Evolutionary conservation across 2,113 vertebrate species (phyloP).

Genomic region (Anhinga anhinga): DNA sequence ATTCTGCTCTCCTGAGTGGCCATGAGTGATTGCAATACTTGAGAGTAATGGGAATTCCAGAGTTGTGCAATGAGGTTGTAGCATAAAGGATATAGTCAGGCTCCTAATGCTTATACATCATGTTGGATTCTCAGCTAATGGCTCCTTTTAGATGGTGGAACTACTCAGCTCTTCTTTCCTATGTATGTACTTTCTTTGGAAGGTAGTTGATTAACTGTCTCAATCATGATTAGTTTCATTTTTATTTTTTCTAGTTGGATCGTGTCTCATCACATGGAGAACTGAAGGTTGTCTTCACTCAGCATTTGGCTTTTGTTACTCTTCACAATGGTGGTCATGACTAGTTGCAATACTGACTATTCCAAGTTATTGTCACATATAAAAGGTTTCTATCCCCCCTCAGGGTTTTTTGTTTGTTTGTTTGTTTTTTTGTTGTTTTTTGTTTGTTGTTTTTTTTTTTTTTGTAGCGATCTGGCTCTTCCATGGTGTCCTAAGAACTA

Average conservation of each 20-base stretch:
- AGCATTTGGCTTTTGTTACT: neutral
- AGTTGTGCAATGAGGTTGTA: neutral
- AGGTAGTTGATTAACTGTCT: neutral
- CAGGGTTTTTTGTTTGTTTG: too few species aligned
- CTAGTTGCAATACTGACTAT: neutral
- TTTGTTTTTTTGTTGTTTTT: too few species aligned
- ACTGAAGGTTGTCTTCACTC: neutral
- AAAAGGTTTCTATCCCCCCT: neutral
- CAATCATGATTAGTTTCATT: neutral
- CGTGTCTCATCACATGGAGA: neutral
- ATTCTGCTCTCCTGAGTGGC: neutral
- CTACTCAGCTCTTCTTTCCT: neutral
- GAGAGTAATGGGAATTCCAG: neutral
- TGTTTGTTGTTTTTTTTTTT: neutral
- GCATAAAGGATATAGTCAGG: neutral
- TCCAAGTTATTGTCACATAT: neutral
- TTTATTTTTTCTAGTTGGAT: neutral
- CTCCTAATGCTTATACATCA: accelerated
- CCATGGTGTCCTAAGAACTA: neutral
- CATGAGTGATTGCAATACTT: neutral
- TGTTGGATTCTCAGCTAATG: neutral
- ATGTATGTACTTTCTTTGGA: neutral
- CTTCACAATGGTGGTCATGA: neutral
- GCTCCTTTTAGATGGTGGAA: neutral
- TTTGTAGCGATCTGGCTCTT: neutral